These are phyloP conservation scores for Venustoraphidia nigricollis DNA, from an alignment of 2,888 invertebrate species.

Conservation along the genomic window DNA sequence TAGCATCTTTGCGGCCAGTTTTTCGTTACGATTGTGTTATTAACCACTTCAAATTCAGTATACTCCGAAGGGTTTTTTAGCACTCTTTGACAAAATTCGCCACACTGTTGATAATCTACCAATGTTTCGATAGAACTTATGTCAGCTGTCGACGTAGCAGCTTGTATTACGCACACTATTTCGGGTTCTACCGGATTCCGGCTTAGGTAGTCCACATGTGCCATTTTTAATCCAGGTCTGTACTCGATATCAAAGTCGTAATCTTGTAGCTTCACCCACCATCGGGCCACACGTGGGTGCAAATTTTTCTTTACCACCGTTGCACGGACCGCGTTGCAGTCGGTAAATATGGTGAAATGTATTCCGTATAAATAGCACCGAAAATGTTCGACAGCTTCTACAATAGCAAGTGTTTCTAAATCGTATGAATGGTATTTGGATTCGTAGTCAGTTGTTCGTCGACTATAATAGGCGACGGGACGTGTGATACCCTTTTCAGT, in stretches of 20 bases:
- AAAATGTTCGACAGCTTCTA: background rate
- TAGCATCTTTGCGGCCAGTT: slow-evolving; percentile 4
- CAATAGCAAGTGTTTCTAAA: slow-evolving; percentile 2
- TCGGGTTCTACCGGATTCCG: slow-evolving; percentile 8
- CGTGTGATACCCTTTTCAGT: background rate
- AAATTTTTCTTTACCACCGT: slow-evolving; percentile 11
- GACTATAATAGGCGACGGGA: slow-evolving; percentile 6
- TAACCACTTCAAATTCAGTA: slow-evolving; percentile 1
- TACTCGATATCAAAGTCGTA: slow-evolving; percentile 15
- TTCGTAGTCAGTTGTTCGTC: slow-evolving; percentile 1
- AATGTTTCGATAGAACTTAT: background rate
- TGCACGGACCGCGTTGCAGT: slow-evolving; percentile 14
- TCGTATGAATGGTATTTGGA: slow-evolving; percentile 6
- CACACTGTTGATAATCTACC: background rate
- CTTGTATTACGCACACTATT: no score
- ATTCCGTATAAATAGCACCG: no score
- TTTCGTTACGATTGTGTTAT: slow-evolving; percentile 1
- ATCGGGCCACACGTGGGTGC: slow-evolving; percentile 12
- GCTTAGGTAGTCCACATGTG: slow-evolving; percentile 14
- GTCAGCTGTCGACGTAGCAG: no score
- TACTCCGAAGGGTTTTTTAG: background rate
- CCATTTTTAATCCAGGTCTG: slow-evolving; percentile 13
- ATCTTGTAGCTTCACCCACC: slow-evolving; percentile 15
- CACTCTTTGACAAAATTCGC: background rate
- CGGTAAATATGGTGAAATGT: slow-evolving; percentile 13